A percentile compares a stretch with the other conserved stretches of the same genome.
These are phyloP conservation scores for Malurus splendens DNA, from an alignment of 2,797 vertebrate genomes.

Conservation along the genomic window DNA sequence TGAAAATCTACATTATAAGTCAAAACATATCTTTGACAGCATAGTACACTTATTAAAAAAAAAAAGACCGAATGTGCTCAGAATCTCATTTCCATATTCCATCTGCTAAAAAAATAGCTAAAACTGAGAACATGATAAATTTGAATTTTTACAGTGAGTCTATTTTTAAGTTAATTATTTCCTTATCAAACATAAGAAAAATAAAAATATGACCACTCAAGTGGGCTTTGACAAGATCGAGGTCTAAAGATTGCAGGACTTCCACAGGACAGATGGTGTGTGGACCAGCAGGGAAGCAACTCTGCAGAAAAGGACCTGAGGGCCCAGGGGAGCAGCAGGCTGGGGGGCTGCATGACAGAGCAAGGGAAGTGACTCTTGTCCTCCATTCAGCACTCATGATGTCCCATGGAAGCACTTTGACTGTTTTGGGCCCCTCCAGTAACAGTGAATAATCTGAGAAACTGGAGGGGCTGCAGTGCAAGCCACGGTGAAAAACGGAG, in stretches of 20 bases:
- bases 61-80: neutral
- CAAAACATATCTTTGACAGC: constrained; percentile 26
- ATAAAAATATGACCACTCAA: neutral
- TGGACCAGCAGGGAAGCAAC: neutral
- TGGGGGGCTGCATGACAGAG: neutral
- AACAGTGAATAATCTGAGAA: neutral
- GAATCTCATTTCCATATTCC: constrained; percentile 16
- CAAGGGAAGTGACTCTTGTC: neutral
- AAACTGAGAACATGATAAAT: neutral
- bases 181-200: neutral
- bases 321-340: neutral
- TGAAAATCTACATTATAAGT: constrained; percentile 19
- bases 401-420: neutral
- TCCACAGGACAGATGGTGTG: neutral
- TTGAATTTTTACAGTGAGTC: neutral
- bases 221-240: neutral
- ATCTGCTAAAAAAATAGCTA: neutral
- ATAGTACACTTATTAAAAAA: neutral
- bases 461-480: neutral
- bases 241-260: neutral
- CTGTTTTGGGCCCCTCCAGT: neutral
- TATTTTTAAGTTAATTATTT: neutral
- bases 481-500: accelerated
- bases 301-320: neutral
- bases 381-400: neutral